These are phyloP conservation scores for Ormyrus labotus DNA, from an alignment of 2,888 invertebrate species.

Conservation along the genomic window DNA sequence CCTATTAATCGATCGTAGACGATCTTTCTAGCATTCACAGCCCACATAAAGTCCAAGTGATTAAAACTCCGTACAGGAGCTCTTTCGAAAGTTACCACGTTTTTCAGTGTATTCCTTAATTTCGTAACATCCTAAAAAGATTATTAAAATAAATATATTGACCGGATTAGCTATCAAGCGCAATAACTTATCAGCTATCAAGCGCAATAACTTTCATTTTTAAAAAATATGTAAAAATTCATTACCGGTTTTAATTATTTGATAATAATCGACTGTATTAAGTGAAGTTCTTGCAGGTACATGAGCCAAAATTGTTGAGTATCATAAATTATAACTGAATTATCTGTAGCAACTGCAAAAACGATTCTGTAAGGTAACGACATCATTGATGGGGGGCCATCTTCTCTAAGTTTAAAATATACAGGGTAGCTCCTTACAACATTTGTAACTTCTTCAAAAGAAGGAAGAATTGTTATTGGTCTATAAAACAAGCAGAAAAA, in stretches of 20 bases:
- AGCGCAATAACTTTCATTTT: background rate
- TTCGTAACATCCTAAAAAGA: slow-evolving; percentile 8
- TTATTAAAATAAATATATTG: background rate
- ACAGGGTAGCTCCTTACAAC: slow-evolving; percentile 90
- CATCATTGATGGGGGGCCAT: slow-evolving; percentile 78
- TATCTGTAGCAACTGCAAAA: slow-evolving; percentile 93
- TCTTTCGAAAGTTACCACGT: slow-evolving; percentile 21
- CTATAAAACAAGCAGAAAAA: slow-evolving; percentile 74
- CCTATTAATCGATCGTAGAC: slow-evolving; percentile 4
- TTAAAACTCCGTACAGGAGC: background rate
- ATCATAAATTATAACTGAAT: slow-evolving; percentile 90
- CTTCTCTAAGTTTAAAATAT: slow-evolving; percentile 80
- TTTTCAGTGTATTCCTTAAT: slow-evolving; percentile 2
- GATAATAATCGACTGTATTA: slow-evolving; percentile 2
- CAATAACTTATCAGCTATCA: background rate
- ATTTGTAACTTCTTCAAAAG: slow-evolving; percentile 87
- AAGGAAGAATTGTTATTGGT: slow-evolving; percentile 87
- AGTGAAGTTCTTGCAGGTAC: slow-evolving; percentile 16
- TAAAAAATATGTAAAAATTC: background rate
- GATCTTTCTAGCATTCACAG: background rate
- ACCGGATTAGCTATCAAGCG: background rate
- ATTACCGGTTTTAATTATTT: slow-evolving; percentile 9
- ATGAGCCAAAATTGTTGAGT: slow-evolving; percentile 74
- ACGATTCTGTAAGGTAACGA: slow-evolving; percentile 87
- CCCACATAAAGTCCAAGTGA: slow-evolving; percentile 33